Evolutionary conservation across 2,797 vertebrate genomes (phyloP), one percentile per base, ranked within the genome.

Genomic region (Alectoris magna): DNA sequence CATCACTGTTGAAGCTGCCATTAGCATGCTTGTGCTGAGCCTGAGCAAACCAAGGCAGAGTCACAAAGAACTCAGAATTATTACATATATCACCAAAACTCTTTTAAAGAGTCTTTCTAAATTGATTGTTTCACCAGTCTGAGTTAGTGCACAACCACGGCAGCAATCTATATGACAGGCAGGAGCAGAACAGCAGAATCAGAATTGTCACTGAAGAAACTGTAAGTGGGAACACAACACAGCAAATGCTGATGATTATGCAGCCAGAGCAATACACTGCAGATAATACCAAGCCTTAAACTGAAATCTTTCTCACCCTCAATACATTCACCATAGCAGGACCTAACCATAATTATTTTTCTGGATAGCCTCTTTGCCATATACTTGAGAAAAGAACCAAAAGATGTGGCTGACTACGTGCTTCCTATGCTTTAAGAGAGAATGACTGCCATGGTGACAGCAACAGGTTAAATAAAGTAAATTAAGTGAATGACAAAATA

Each of bases 1-100:
- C 51, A 59, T 48, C 46, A 18, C 22, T 1, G 12, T 5, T 41
- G 15, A 26, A 67, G 48, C 9, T n/a, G 29, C 13, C n/a, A 3
- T 3, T 6, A 60, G 22, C 17, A 38, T 31, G 71, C 6, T 36
- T 4, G 0, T 31, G 49, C 55, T 39, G 43, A 91, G 44, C 49
- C 27, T 56, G n/a, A 51, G 51, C 39, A 59, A 67, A 70, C 24
- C 58, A 44, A 60, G 31, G 17, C 58, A 48, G n/a, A 67, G 53
- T 27, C 34, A 1, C 0, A 4, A 10, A 24, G n/a, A 3, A 0
- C 36, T 34, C 34, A 5, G 11, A 41, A 31, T 12, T 10, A 1
- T 9, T 2, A n/a, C 13, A 14, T 21, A 56, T 56, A 56, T 21
- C 29, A n/a, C 55, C 8, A 44, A 43, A 34, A 26, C 10, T 2